Evolutionary conservation across 2,113 vertebrate species (phyloP), one percentile per base, ranked within the genome.

Genomic region (Marmota flaviventris): DNA sequence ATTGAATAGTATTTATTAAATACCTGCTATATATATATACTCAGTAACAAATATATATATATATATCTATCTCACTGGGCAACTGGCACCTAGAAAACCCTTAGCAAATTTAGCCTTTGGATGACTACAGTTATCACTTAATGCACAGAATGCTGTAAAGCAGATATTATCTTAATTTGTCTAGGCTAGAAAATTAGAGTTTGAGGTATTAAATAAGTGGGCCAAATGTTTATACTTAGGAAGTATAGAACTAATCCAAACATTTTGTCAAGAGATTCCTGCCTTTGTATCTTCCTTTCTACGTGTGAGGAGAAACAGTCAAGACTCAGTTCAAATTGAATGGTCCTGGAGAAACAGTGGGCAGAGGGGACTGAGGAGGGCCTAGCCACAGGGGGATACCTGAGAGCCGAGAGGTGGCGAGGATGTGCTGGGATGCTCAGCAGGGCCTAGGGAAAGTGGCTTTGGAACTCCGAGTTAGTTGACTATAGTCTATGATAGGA

Each of bases 1-100:
- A 86, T 58, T 45, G 17, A 34, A 17, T 84, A 82, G 37, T n/a
- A 96, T 72, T 83, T 97, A 94, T 73, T 91, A 93, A 94, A 78
- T 18, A 92, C 2, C 9, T 51, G 73, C 16, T 34, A 45, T 45
- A 45, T 45, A 45, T 42, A 42, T 42, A 42, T 42, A 42, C n/a
- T n/a, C n/a, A n/a, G n/a, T n/a, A n/a, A n/a, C n/a, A n/a, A n/a
- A n/a, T 42, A 42, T 42, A 42, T 42, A 25, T 42, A 42, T 48
- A 48, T 48, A 8, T 89, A 4, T 58, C 32, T 65, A 73, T 58
- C 17, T 91, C 82, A 85, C 56, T 58, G 69, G 91, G 37, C n/a
- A 29, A 83, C n/a, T 63, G 13, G 32, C 45, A 69, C 12, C n/a
- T 78, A 79, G 88, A 77, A 96, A 78, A 84, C 22, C 10, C 56